phyloP scores from a whole-genome alignment of 2,888 invertebrate genomes.

The Heteromurus nitidus region DNA sequence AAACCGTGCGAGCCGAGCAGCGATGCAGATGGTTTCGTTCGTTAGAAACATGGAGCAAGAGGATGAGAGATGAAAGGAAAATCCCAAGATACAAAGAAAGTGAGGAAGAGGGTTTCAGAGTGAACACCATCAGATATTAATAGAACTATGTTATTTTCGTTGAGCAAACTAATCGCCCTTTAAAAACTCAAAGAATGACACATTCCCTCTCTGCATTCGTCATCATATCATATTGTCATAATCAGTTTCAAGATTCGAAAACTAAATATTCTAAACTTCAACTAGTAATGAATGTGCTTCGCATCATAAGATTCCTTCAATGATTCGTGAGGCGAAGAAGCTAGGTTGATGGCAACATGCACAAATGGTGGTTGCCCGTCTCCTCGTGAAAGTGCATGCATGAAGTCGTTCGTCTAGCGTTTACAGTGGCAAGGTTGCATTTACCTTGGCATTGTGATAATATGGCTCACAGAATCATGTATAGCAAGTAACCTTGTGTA shows the following conservation, averaged over 20 bases:
- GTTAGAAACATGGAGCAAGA: neutral
- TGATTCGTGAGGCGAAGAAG: too few relatives aligned
- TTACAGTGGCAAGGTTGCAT: too few relatives aligned
- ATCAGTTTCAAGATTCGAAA: conserved; percentile 25
- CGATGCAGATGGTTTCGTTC: neutral
- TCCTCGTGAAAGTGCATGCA: too few relatives aligned
- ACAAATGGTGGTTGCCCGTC: too few relatives aligned
- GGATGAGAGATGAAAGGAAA: conserved; percentile 13
- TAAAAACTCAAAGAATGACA: conserved; percentile 16
- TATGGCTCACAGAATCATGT: too few relatives aligned
- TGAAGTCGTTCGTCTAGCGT: too few relatives aligned
- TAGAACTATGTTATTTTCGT: conserved; percentile 46
- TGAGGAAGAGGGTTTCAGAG: neutral
- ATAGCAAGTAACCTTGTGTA: too few relatives aligned
- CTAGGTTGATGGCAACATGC: too few relatives aligned
- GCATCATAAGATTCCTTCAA: too few relatives aligned
- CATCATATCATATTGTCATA: neutral
- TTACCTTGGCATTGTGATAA: too few relatives aligned
- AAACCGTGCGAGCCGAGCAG: too few relatives aligned
- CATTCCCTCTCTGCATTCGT: neutral
- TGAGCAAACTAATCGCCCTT: conserved; percentile 14
- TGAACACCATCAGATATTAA: conserved; percentile 43
- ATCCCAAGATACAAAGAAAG: conserved; percentile 17
- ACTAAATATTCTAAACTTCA: conserved; percentile 9
- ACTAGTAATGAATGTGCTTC: too few relatives aligned